phyloP scores from a whole-genome alignment of 2,888 invertebrate species.

The Caenorhabditis sulstoni region DNA sequence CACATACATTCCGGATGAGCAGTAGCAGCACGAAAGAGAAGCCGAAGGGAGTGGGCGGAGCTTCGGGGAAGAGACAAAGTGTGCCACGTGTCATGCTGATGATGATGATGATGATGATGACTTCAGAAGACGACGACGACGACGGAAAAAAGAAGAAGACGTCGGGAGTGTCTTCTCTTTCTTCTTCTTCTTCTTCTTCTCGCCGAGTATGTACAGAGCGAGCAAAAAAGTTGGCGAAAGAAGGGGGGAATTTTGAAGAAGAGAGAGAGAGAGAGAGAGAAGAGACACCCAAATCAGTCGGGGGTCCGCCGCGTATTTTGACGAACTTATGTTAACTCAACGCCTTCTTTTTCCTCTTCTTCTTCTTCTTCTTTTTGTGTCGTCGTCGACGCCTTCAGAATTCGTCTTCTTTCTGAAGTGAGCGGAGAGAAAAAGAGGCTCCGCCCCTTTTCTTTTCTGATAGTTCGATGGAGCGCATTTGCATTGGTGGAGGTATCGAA shows the following conservation, averaged over 20 bases:
- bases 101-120: neutral
- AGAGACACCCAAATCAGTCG: conserved; percentile 58
- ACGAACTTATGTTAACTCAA: conserved; percentile 64
- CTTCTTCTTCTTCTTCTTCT: no score
- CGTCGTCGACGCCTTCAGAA: conserved; percentile 17
- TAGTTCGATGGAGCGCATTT: no score
- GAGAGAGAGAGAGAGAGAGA: conserved; percentile 20
- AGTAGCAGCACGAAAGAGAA: neutral
- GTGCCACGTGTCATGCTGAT: conserved; percentile 1
- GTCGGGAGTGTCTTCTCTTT: no score
- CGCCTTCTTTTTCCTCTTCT: conserved; percentile 49
- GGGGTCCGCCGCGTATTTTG: conserved; percentile 45
- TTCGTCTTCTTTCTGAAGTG: conserved; percentile 28
- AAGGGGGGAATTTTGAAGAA: conserved; percentile 19
- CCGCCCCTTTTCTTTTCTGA: neutral
- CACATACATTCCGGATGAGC: conserved; percentile 12
- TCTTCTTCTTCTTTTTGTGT: conserved; percentile 25
- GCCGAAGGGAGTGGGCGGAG: neutral
- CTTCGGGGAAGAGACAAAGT: neutral
- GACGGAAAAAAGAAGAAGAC: no score
- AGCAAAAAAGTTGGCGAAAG: conserved; percentile 42
- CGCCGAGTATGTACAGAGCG: conserved; percentile 20
- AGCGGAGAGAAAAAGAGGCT: conserved; percentile 10
- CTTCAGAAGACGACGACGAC: neutral
- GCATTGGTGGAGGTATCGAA: no score